phyloP scores from a whole-genome alignment of 2,888 invertebrate species.

The Hirtodrosophila trivittata region DNA sequence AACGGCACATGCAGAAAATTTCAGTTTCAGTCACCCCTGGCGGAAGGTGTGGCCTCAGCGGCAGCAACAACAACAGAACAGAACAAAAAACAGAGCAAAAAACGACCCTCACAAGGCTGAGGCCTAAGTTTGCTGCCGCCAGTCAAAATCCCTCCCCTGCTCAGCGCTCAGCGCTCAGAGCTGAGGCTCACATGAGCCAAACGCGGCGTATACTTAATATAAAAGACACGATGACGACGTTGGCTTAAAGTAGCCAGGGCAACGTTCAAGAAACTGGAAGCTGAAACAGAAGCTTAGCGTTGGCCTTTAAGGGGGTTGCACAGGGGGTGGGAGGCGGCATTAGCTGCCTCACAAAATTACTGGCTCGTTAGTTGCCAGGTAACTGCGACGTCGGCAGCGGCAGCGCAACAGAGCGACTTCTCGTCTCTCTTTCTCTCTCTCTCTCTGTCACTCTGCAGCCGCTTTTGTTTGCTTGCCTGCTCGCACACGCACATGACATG shows the following conservation, averaged over 20 bases:
- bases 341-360: slow-evolving; percentile 75
- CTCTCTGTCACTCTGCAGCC: slow-evolving; percentile 1
- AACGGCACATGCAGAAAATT: slow-evolving; percentile 51
- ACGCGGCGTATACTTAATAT: slow-evolving; percentile 67
- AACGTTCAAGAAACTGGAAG: slow-evolving; percentile 53
- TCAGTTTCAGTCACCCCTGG: slow-evolving; percentile 79
- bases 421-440: slow-evolving; percentile 6
- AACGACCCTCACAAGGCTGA: slow-evolving; percentile 66
- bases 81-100: slow-evolving; percentile 34
- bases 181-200: slow-evolving; percentile 47
- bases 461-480: slow-evolving; percentile 9
- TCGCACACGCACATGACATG: slow-evolving; percentile 31
- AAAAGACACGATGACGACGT: slow-evolving; percentile 55
- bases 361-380: slow-evolving; percentile 76
- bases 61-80: slow-evolving; percentile 24
- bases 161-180: slow-evolving; percentile 8
- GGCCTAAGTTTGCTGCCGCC: slow-evolving; percentile 34
- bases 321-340: slow-evolving; percentile 41
- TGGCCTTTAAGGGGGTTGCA: slow-evolving; percentile 23
- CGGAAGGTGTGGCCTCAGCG: slow-evolving; percentile 81
- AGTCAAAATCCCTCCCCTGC: slow-evolving; percentile 36
- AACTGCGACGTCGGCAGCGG: slow-evolving; percentile 30
- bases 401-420: slow-evolving; percentile 11
- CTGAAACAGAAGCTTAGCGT: slow-evolving; percentile 26
- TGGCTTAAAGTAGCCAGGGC: slow-evolving; percentile 73